phyloP scores from a whole-genome alignment of 2,797 vertebrate species.

The Psittacula derbiana region DNA sequence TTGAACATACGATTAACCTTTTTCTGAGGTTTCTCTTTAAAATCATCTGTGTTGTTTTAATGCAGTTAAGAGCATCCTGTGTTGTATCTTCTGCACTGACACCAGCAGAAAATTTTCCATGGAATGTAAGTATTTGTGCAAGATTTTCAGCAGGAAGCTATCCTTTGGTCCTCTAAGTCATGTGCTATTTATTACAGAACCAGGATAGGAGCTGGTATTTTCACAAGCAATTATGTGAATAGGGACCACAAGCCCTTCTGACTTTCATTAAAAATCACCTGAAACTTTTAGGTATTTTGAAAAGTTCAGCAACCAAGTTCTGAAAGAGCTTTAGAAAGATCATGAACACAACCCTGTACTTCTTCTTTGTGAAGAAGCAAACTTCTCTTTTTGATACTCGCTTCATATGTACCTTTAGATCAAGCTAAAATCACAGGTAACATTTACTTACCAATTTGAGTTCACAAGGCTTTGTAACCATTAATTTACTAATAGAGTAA shows the following conservation, averaged over 20 bases:
- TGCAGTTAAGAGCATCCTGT: constrained; percentile 8
- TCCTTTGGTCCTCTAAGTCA: constrained; percentile 33
- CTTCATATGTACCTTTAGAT: not conserved
- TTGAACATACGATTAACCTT: not conserved
- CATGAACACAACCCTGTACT: not conserved
- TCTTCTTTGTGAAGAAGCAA: not conserved
- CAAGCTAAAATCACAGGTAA: not conserved
- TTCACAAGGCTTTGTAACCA: not conserved
- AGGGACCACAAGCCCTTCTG: not conserved
- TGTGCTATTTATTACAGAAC: constrained; percentile 45
- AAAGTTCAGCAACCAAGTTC: not conserved
- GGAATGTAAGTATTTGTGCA: constrained; percentile 5
- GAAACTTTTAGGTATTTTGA: not conserved
- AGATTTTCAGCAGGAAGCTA: constrained; percentile 41
- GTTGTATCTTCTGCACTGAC: constrained; percentile 36
- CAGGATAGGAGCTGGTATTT: constrained; percentile 5
- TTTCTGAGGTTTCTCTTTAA: constrained; percentile 29
- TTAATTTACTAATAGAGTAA: not conserved
- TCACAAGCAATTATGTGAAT: constrained; percentile 7
- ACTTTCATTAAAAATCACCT: not conserved
- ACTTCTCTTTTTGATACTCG: not conserved
- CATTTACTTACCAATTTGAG: not conserved
- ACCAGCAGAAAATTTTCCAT: constrained; percentile 28
- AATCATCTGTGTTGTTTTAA: constrained; percentile 39
- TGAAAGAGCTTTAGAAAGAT: not conserved